Conservation (phyloP, 1,140 invertebrate genomes). For the Globodera rostochiensis region DNA sequence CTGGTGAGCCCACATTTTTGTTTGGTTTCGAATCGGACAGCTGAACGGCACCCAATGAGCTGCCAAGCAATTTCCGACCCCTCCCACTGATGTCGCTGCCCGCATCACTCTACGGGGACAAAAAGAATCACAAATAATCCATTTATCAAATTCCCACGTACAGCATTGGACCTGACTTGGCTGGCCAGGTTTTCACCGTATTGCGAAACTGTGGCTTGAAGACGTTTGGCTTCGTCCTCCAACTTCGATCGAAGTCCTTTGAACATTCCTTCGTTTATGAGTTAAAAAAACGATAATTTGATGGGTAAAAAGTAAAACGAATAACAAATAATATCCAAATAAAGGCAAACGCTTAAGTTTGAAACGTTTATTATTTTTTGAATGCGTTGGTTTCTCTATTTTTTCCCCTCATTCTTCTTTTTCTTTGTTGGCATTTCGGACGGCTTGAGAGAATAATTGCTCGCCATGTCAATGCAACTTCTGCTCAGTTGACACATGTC, state of each 20-base stretch:
- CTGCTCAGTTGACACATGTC: constrained; percentile 33
- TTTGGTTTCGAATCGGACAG: background rate
- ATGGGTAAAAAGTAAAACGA: constrained; percentile 24
- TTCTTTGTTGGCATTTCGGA: background rate
- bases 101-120: constrained; percentile 37
- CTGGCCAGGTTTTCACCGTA: constrained; percentile 49
- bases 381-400: background rate
- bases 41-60: background rate
- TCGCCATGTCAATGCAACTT: constrained; percentile 22
- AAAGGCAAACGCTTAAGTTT: background rate
- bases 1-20: background rate
- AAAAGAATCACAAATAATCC: constrained; percentile 3
- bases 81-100: constrained; percentile 47
- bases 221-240: constrained; percentile 47
- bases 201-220: constrained; percentile 41
- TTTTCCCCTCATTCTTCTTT: constrained; percentile 3
- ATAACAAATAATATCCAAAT: background rate
- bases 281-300: constrained; percentile 19
- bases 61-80: constrained; percentile 16
- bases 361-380: background rate
- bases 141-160: constrained; percentile 14
- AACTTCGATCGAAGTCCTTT: constrained; percentile 46
- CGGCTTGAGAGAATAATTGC: constrained; percentile 4
- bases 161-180: constrained; percentile 42
- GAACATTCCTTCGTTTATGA: constrained; percentile 37